A percentile compares a stretch with the other conserved stretches of the same genome.
These are phyloP conservation scores for Teleiodes luculella DNA, from an alignment of 2,888 invertebrate genomes.

Conservation along the genomic window DNA sequence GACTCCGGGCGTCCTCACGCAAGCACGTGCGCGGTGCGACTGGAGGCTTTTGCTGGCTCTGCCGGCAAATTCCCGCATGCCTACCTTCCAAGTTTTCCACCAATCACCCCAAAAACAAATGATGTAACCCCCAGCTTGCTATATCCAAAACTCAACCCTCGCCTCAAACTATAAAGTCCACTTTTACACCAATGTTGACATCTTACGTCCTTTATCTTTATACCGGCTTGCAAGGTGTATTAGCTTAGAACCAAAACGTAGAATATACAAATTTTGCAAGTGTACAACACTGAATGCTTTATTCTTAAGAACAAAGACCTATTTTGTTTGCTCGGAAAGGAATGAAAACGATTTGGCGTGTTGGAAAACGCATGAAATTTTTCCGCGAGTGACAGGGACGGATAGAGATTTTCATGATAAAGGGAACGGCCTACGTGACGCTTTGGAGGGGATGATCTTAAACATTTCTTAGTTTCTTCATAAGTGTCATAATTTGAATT, in stretches of 20 bases:
- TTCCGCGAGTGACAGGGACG: constrained; percentile 66
- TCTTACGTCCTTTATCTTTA: constrained; percentile 21
- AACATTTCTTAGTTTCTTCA: constrained; percentile 54
- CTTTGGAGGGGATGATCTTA: constrained; percentile 72
- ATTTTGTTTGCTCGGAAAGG: constrained; percentile 27
- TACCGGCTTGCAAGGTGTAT: constrained; percentile 28
- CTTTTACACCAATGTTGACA: neutral
- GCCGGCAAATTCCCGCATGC: constrained; percentile 63
- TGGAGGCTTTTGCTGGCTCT: constrained; percentile 59
- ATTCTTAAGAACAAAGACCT: constrained; percentile 27
- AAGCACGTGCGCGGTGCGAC: constrained; percentile 67
- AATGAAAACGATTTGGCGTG: constrained; percentile 51
- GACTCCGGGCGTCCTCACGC: constrained; percentile 51
- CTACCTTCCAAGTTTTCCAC: constrained; percentile 70
- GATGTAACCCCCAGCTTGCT: constrained; percentile 20
- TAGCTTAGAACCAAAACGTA: constrained; percentile 31
- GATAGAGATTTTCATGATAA: constrained; percentile 67
- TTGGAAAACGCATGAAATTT: constrained; percentile 63
- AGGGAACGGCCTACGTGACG: constrained; percentile 71
- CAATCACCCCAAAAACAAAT: constrained; percentile 24
- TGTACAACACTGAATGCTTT: constrained; percentile 28
- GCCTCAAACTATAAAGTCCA: neutral
- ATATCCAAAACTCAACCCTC: constrained; percentile 2
- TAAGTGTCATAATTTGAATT: constrained; percentile 42
- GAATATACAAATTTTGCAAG: constrained; percentile 23